Evolutionary conservation across 2,888 invertebrate genomes (phyloP), one percentile per base, ranked within the genome.

Genomic region (Leucania comma): DNA sequence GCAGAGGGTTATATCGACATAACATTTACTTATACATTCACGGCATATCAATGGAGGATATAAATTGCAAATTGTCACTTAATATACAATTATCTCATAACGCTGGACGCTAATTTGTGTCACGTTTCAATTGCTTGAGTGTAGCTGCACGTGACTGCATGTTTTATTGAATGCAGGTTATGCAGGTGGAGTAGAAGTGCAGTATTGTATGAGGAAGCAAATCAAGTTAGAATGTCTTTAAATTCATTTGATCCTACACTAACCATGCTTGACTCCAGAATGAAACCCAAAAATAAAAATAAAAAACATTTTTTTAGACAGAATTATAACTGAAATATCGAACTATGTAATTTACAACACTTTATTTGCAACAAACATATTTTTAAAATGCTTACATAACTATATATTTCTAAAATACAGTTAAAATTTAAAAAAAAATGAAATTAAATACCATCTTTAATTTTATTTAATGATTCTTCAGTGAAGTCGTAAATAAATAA

Each of bases 61-160:
- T 84, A 78, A 75, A 86, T 83, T 87, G 80, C 85, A 80, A 83
- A 86, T 86, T 77, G 81, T 75, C 78, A 78, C 71, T 81, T 78
- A 77, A 67, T 80, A 74, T 63, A 77, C 72, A 78, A 84, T 85
- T 83, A 84, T 78, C 74, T 72, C 51, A 51, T 68, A 65, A 59
- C 72, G 29, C 60, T 50, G 42, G 70, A 61, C 71, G 73, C 62
- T 82, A 82, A 80, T 78, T 81, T 73, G 56, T 75, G 29, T 82
- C 87, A 86, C 86, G 86, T 86, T 84, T 75, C 53, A 32, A 29
- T 68, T 62, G 65, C 72, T 62, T 60, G 70, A 72, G 63, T 75
- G 72, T 24, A 20, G 17, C 2, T 59, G 56, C 80, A 85, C 85
- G 86, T 85, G 84, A 77, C 29, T 32, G 42, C 14, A 17, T 57